Evolutionary conservation across 2,888 invertebrate species (phyloP), one percentile per base, ranked within the genome.

Genomic region (Agrotis clavis): DNA sequence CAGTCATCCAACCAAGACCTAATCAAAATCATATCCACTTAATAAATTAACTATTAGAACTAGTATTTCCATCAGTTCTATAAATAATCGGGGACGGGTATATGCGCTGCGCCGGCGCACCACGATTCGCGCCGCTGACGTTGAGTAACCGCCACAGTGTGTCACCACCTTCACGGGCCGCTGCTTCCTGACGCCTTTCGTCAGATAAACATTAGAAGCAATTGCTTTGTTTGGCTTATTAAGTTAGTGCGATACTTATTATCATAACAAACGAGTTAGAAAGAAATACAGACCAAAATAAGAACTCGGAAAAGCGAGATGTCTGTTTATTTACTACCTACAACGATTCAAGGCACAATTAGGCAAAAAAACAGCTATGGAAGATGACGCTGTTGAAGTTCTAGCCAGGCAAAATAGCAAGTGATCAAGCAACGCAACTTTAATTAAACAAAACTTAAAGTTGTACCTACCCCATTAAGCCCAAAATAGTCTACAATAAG

Each of bases 101-200:
- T 77, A 84, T 86, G 79, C 74, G 79, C 81, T 70, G 83, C 78
- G 79, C 83, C 83, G 73, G 77, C 73, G 74, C 67, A 71, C 70
- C 74, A 77, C 82, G 85, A 81, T 82, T 79, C 81, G 81, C 76
- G 73, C 74, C 76, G 74, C 71, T 80, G 85, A 81, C 80, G 90
- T 92, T 92, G 88, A 86, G 90, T 90, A 93, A 93, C 84, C 86
- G 81, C 82, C 83, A 74, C 87, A 86, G 87, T 88, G 87, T 88
- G 91, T 91, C 91, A 86, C 92, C 91, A 91, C 91, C 92, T 93
- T 92, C 92, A 92, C 89, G 91, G 88, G 83, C 87, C 86, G 88
- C 74, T 86, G 88, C 87, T 81, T 83, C 79, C 80, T 81, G 73
- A 85, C 82, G 83, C 84, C 77, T 84, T 81, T 84, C 83, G 67